Base-by-base conservation (phyloP, 2,113 vertebrate genomes). In the Xyrauchen texanus region DNA sequence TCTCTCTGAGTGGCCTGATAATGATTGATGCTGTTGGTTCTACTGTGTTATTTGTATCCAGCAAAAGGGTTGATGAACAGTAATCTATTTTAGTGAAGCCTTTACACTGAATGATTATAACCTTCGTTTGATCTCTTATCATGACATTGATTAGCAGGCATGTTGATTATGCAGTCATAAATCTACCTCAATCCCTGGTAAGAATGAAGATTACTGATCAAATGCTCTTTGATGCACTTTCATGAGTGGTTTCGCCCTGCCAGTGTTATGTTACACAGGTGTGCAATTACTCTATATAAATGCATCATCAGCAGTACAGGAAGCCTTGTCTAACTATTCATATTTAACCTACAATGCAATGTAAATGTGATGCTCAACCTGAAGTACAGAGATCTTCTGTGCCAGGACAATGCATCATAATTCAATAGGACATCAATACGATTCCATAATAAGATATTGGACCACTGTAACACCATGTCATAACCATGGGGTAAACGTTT, bases 181-280 rank as follows among this genome's bases (percentile, higher is more conserved):
- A 61, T 60, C 44, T 46, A 60, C 46, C 45, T 73, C 42, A 15
- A 34, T 44, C 21, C 21, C 21, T 53, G 68, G 49, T 13, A 70
- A 69, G 68, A 69, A 42, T 72, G 44, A 72, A 46, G 70, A 47
- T 42, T 16, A 60, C 7, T 51, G 60, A 75, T 75, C 72, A 75
- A 75, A 75, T 75, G 72, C 47, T n/a, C 72, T 75, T 75, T 75
- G 72, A 75, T 61, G 44, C 58, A 1, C 21, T 73, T 60, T 63
- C 72, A 63, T 52, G 60, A 63, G 46, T 13, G 55, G 12, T 46
- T 73, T 63, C 34, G 72, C 12, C 16, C 58, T 13, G 16, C 4
- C 72, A 51, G 58, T 47, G 11, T 42, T n/a, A 45, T 74, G 51
- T 13, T 49, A 34, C 42, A 58, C 52, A 34, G 21, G 21, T 34